Base-by-base conservation (phyloP, 2,888 invertebrate genomes). In the Epinotia demarniana region DNA sequence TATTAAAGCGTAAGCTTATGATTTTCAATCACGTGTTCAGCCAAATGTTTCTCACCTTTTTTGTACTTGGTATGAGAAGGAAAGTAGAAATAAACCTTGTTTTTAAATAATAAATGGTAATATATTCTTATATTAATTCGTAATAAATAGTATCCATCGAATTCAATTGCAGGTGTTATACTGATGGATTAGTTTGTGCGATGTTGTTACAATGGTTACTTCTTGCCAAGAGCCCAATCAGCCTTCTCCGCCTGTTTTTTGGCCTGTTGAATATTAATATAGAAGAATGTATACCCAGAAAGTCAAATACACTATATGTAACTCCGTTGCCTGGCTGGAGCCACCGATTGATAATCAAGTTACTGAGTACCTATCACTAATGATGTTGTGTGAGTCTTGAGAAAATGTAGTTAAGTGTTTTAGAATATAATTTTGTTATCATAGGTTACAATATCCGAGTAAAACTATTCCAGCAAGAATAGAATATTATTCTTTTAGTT, bases 221-320 rank as follows among this genome's bases (percentile, higher is more conserved):
- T 96, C 95, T 96, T 96, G 82, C 93, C 93, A 83, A 92, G 92
- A 94, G 95, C 95, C 96, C 96, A 96, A 90, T 96, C 95, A 92
- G 96, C 96, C 89, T 96, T 96, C 95, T 96, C 96, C 89, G 96
- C 95, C 90, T 27, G 23, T 27, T 96, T 96, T 96, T 96, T 96
- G 87, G 96, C 95, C 96, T 97, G 96, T 95, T 90, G 85, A 95
- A 92, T 81, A 90, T 86, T 86, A 91, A 86, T 63, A 66, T 64
- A 74, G 49, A 61, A 62, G 49, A 72, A 69, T 76, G 70, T 78
- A 79, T 49, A 43, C 58, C 60, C 62, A 68, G 46, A 16, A 49
- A 63, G 23, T 13, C 62, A 55, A 55, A 61, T 23, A 18, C 9
- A 33, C 8, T 43, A n/a, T 53, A 61, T 27, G 23, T 39, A 19